Conservation (phyloP, 2,888 invertebrate species). For the Antheraea yamamai region DNA sequence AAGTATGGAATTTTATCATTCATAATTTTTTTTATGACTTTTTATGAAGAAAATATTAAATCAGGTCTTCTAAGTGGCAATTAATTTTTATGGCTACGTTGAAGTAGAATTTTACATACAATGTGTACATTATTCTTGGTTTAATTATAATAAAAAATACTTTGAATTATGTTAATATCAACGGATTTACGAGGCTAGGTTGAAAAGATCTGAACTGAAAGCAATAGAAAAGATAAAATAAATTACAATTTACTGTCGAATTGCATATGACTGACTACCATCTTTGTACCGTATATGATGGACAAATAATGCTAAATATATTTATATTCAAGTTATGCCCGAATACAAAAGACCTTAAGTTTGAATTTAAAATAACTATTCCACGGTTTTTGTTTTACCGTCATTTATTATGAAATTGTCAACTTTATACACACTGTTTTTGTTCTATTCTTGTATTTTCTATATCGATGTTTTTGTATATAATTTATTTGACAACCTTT, state of each 20-base stretch:
- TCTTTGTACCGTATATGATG: not conserved
- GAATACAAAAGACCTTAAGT: not conserved
- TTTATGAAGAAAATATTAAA: not conserved
- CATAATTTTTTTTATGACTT: not conserved
- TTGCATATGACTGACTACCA: not conserved
- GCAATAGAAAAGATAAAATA: not conserved
- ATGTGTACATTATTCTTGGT: not conserved
- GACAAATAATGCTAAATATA: not conserved
- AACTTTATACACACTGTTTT: too few species aligned
- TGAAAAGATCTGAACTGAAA: not conserved
- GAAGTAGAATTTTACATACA: not conserved
- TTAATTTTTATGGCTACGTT: not conserved
- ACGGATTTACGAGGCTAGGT: not conserved
- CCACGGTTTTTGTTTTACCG: not conserved
- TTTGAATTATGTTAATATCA: too few species aligned
- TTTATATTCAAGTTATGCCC: not conserved
- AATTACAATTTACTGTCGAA: not conserved
- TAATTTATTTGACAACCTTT: not conserved
- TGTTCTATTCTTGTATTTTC: too few species aligned
- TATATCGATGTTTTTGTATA: too few species aligned
- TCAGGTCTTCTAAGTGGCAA: not conserved
- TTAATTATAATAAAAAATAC: not conserved
- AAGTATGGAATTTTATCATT: constrained; percentile 28
- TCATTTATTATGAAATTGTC: not conserved
- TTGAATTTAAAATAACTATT: not conserved